These are phyloP conservation scores for Atlantisia rogersi DNA, from an alignment of 2,113 vertebrate species.

Conservation along the genomic window DNA sequence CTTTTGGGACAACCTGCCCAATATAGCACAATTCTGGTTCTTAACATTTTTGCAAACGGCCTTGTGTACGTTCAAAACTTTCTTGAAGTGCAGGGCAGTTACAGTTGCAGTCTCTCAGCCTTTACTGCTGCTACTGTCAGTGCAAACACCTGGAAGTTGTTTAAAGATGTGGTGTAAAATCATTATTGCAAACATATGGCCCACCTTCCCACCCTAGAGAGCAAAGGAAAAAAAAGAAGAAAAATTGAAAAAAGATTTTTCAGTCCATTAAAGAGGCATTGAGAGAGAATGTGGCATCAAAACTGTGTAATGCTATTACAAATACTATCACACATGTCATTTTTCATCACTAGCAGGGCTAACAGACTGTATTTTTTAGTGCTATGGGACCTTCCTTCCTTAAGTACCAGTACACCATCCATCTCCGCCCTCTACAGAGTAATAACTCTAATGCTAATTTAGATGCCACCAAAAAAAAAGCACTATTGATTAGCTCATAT, in stretches of 20 bases:
- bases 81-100: not conserved
- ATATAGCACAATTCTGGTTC: not conserved
- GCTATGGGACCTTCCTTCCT: not conserved
- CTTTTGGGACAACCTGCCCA: not conserved
- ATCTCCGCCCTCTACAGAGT: not conserved
- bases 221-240: not conserved
- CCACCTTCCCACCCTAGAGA: not conserved
- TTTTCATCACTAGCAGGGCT: not conserved
- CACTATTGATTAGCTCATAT: accelerated
- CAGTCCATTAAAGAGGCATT: not conserved
- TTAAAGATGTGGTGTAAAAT: not conserved
- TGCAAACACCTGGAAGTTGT: not conserved
- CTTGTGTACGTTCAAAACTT: not conserved
- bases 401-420: not conserved
- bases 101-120: not conserved
- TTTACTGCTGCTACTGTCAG: not conserved
- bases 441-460: not conserved
- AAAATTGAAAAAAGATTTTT: not conserved
- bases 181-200: not conserved
- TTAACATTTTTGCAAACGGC: not conserved
- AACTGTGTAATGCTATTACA: not conserved
- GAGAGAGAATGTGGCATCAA: not conserved
- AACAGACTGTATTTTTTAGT: not conserved
- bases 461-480: not conserved
- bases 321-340: not conserved